Conservation (phyloP, 2,797 vertebrate species). For the Sarcoramphus papa region DNA sequence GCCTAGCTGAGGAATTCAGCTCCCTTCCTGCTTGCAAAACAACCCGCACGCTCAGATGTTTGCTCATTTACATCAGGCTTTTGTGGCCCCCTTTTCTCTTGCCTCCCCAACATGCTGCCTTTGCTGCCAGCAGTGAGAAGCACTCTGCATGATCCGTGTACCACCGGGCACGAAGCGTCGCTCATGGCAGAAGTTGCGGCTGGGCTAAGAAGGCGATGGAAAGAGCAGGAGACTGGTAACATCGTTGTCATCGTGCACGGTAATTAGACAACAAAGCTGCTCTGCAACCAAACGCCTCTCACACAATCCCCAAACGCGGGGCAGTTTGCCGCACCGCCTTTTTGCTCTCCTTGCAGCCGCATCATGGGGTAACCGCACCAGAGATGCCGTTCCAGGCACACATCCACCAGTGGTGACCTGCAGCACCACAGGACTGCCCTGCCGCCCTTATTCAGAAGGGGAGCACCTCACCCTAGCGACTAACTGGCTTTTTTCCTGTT, state of each 20-base stretch:
- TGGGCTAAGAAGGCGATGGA: neutral
- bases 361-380: rapidly evolving
- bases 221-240: neutral
- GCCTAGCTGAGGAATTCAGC: neutral
- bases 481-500: neutral
- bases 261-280: neutral
- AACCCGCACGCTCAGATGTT: rapidly evolving
- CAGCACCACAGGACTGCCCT: neutral
- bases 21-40: neutral
- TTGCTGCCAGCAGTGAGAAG: neutral
- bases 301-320: neutral
- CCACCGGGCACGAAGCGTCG: neutral
- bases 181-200: rapidly evolving
- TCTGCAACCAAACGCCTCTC: neutral
- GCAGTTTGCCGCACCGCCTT: neutral
- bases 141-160: rapidly evolving
- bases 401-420: neutral
- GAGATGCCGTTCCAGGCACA: neutral
- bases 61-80: neutral
- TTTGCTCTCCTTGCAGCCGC: neutral
- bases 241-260: rapidly evolving
- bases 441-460: neutral
- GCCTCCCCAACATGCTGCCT: rapidly evolving
- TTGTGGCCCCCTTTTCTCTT: rapidly evolving
- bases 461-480: neutral